Evolutionary conservation across 2,797 vertebrate genomes (phyloP).

Genomic region (Pseudochaenichthys georgianus): DNA sequence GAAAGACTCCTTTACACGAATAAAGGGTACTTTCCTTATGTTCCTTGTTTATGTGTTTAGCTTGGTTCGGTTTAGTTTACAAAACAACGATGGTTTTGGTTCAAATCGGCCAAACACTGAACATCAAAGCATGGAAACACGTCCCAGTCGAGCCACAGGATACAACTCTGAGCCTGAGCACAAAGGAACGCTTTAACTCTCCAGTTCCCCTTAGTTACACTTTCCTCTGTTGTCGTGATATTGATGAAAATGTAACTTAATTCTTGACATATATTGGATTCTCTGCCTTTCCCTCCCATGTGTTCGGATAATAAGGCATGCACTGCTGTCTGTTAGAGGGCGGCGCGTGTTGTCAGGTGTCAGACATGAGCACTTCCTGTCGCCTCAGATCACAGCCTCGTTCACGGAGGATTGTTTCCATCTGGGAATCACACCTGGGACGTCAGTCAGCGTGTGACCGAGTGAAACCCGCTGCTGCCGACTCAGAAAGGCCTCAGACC

Average conservation of each 20-base stretch:
- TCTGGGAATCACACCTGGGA: constrained; percentile 45
- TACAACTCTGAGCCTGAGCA: too few species aligned
- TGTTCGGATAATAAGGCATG: constrained; percentile 27
- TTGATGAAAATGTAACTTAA: background rate
- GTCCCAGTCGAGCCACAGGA: too few species aligned
- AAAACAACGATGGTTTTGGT: too few species aligned
- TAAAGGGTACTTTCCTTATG: too few species aligned
- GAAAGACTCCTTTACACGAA: too few species aligned
- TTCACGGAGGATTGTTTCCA: constrained; percentile 22
- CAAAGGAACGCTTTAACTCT: too few species aligned
- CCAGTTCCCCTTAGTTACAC: background rate
- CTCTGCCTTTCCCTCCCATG: background rate
- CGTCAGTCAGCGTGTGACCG: constrained; percentile 30
- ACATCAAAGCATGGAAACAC: too few species aligned
- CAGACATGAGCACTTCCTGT: constrained; percentile 37
- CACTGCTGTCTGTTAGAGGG: constrained; percentile 20
- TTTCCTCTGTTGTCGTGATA: background rate
- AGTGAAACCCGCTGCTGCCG: constrained; percentile 15
- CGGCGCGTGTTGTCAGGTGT: constrained; percentile 37
- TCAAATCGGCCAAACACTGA: too few species aligned
- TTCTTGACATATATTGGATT: background rate
- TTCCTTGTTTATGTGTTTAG: too few species aligned
- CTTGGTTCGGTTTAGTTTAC: too few species aligned
- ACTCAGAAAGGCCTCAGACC: constrained; percentile 37
- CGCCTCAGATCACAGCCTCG: constrained; percentile 32